These are phyloP conservation scores for Sebastes iracundus DNA, from an alignment of 2,797 vertebrate species.

Conservation along the genomic window DNA sequence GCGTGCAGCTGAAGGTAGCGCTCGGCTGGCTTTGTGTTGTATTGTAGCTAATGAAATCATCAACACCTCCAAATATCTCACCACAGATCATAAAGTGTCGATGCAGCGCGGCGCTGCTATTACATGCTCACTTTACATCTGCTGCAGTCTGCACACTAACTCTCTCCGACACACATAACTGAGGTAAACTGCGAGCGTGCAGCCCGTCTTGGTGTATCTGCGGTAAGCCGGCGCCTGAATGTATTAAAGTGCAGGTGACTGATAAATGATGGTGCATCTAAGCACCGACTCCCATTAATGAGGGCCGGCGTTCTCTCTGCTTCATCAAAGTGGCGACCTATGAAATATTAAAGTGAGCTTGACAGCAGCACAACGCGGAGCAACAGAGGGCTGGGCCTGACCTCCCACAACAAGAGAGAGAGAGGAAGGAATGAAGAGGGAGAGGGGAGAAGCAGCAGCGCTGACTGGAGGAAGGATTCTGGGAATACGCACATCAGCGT, in stretches of 20 bases:
- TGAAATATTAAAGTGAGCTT: constrained; percentile 40
- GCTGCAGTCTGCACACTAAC: not conserved
- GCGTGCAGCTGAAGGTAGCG: not conserved
- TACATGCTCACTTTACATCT: not conserved
- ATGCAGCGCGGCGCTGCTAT: not conserved
- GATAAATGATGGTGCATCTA: constrained; percentile 45
- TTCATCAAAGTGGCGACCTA: constrained; percentile 29
- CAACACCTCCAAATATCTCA: constrained; percentile 4
- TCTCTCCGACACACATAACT: not conserved
- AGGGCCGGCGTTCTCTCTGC: not conserved
- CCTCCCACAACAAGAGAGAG: not conserved
- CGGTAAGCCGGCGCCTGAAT: not conserved
- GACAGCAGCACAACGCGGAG: not conserved
- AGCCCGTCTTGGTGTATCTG: not conserved
- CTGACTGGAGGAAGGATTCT: constrained; percentile 20
- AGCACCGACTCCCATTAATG: constrained; percentile 23
- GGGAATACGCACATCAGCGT: constrained; percentile 28
- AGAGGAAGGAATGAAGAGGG: not conserved
- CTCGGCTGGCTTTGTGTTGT: not conserved
- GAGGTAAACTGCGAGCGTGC: not conserved
- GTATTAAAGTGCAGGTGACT: constrained; percentile 25
- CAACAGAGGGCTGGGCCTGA: not conserved
- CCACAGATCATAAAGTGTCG: constrained; percentile 5
- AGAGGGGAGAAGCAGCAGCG: not conserved
- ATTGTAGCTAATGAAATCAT: constrained; percentile 12